phyloP scores from a whole-genome alignment of 2,888 invertebrate genomes.

The Operophtera brumata region DNA sequence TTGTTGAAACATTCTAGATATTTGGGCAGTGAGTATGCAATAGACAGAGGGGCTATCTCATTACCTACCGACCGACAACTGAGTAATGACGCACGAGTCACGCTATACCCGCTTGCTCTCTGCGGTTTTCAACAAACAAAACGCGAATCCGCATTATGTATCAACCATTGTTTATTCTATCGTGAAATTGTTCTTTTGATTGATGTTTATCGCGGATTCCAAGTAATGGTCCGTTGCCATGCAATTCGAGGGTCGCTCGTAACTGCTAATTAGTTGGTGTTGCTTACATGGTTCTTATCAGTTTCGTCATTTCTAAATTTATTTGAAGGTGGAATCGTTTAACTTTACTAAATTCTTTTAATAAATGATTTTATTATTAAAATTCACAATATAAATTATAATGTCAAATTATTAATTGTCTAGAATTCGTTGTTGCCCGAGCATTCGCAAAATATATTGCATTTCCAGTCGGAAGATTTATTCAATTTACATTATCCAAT shows the following conservation, averaged over 20 bases:
- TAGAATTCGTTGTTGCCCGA: conserved; percentile 8
- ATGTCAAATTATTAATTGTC: neutral
- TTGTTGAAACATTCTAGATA: neutral
- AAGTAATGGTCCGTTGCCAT: conserved; percentile 26
- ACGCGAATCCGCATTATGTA: conserved; percentile 43
- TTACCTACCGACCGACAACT: conserved; percentile 65
- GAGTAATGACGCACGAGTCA: conserved; percentile 62
- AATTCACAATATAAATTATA: too few species aligned
- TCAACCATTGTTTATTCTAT: conserved; percentile 33
- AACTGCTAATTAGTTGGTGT: conserved; percentile 27
- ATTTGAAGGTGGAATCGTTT: conserved; percentile 14
- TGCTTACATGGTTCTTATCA: conserved; percentile 23
- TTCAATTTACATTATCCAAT: conserved; percentile 28
- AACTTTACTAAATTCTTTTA: neutral
- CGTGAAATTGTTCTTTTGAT: conserved; percentile 31
- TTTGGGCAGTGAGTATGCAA: conserved; percentile 28
- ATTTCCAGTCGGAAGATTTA: conserved; percentile 26
- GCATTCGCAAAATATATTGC: conserved; percentile 14
- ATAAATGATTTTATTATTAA: neutral
- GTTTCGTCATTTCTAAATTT: conserved; percentile 22
- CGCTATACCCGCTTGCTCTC: conserved; percentile 48
- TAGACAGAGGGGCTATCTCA: conserved; percentile 60
- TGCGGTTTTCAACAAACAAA: conserved; percentile 52
- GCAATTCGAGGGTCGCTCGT: conserved; percentile 25
- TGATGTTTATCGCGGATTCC: conserved; percentile 28